Base-by-base conservation (phyloP, 2,888 invertebrate genomes). In the Drosophila bunnanda region DNA sequence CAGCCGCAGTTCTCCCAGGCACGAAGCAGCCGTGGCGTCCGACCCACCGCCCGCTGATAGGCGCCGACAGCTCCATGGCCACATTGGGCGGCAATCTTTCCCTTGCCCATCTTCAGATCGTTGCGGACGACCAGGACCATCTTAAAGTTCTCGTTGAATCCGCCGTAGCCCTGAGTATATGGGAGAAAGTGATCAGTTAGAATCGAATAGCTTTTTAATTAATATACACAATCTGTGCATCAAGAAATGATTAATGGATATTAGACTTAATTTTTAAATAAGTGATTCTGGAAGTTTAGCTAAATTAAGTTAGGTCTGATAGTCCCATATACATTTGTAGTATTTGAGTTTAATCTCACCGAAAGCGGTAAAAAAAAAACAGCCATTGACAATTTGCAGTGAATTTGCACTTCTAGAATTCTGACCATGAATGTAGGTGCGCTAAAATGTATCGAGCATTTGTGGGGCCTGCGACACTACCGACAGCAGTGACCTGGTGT, bases 41-140 rank as follows among this genome's bases (percentile, higher is more conserved):
- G 94, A 59, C 92, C 93, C 48, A 93, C 92, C 0, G 96, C 95
- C 82, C 95, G 95, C 77, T 96, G 96, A 87, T 96, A 97, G 1
- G 96, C 97, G 15, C 96, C 96, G 0, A 98, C 96, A 0, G 98
- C 96, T n/a, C 97, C 98, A 91, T 98, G 98, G n/a, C 96, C 95
- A 92, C 98, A 98, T 92, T 98, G 98, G 0, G 98, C 97, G 5
- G 97, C 98, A 43, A 97, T 96, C 93, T 98, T 98, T 1, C 98
- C 97, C 93, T 98, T 98, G 15, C 97, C 96, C 98, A 98, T 98
- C 92, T 97, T 97, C 5, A 98, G 93, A 88, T 98, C 98, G 89
- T 95, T 97, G 83, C 98, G 93, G 7, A 98, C 96, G 4, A 97
- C 96, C 77, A 98, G 92, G 8, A 98, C 96, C 93, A 98, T 93